These are phyloP conservation scores for Drosophila triauraria DNA, from an alignment of 1,140 invertebrate species.

Conservation along the genomic window DNA sequence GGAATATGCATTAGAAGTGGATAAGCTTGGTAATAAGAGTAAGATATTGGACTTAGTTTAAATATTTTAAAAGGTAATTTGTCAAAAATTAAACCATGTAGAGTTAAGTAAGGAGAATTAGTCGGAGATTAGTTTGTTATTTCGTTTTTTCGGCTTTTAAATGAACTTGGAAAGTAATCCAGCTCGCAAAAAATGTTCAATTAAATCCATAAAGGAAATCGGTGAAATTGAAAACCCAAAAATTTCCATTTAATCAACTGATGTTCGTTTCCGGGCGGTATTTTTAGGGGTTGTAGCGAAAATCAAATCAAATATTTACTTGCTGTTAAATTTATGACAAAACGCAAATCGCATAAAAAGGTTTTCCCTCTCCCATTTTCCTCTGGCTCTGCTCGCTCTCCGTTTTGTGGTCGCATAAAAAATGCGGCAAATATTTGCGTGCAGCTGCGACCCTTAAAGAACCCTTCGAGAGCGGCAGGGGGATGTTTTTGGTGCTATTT, in stretches of 20 bases:
- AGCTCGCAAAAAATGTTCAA: constrained; percentile 15
- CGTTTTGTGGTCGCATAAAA: constrained; percentile 58
- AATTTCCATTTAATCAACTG: constrained; percentile 70
- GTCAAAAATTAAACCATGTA: too few relatives aligned
- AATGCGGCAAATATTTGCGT: constrained; percentile 73
- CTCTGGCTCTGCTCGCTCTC: not conserved
- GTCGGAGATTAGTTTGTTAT: too few relatives aligned
- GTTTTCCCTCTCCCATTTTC: not conserved
- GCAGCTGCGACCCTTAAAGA: constrained; percentile 55
- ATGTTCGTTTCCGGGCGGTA: constrained; percentile 4
- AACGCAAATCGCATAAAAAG: constrained; percentile 66
- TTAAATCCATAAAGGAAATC: constrained; percentile 32
- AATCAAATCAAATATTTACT: constrained; percentile 80
- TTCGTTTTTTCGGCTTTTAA: too few relatives aligned
- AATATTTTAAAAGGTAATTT: too few relatives aligned
- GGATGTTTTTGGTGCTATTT: constrained; percentile 20
- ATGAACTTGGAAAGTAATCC: not conserved
- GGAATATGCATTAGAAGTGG: too few relatives aligned
- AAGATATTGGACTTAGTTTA: too few relatives aligned
- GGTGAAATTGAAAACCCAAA: constrained; percentile 41
- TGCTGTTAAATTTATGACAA: constrained; percentile 76
- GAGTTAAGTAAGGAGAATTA: too few relatives aligned
- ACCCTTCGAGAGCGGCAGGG: constrained; percentile 6
- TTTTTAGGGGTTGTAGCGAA: constrained; percentile 8
- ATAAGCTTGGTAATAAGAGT: too few relatives aligned